Evolutionary conservation across 2,888 invertebrate species (phyloP).

Genomic region (Volucella inflata): DNA sequence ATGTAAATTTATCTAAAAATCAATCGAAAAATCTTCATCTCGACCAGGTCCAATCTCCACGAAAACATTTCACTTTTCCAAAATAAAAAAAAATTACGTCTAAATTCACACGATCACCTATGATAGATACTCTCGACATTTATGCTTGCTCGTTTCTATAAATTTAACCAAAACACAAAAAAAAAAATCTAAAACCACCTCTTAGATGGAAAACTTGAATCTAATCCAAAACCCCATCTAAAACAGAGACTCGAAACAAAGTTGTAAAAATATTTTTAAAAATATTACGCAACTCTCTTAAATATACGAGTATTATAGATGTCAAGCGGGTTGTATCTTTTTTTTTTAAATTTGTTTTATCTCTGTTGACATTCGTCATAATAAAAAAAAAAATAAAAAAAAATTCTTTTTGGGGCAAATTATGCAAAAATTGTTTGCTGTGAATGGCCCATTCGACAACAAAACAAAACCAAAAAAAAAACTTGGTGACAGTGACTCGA

Average conservation of each 20-base stretch:
- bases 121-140: no score
- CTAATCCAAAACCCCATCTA: not conserved
- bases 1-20: conserved; percentile 17
- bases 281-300: conserved; percentile 10
- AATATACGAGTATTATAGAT: not conserved
- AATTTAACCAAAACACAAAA: no score
- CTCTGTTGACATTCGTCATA: conserved; percentile 11
- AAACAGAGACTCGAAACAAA: conserved; percentile 2
- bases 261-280: conserved; percentile 8
- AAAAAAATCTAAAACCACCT: no score
- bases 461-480: not conserved
- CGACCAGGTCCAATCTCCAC: not conserved
- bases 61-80: conserved; percentile 20
- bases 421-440: conserved; percentile 46
- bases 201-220: no score
- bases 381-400: conserved; percentile 8
- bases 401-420: conserved; percentile 45
- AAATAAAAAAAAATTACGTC: no score
- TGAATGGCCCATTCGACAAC: conserved; percentile 7
- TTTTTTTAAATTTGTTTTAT: not conserved
- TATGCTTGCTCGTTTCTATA: no score
- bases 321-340: conserved; percentile 29
- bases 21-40: not conserved
- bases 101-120: no score
- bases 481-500: not conserved